Percentiles rank a stretch among this genome's conserved stretches.
phyloP scores from a whole-genome alignment of 92 coral and sea anemone species.

The Pocillopora meandrina region DNA sequence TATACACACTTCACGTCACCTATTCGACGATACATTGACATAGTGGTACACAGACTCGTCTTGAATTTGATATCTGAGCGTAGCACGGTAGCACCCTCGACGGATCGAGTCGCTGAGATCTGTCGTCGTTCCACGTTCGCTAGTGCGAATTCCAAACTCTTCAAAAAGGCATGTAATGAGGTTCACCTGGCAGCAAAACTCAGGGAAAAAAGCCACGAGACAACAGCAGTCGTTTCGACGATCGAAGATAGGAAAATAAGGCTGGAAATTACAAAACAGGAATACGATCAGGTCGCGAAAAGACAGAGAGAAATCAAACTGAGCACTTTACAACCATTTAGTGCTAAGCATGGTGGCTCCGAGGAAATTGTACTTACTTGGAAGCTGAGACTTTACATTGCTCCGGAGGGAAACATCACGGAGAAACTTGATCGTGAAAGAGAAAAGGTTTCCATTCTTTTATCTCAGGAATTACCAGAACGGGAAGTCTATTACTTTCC shows the following conservation, averaged over 20 bases:
- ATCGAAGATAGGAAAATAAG: constrained; percentile 43
- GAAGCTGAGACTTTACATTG: constrained; percentile 62
- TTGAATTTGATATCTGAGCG: background rate
- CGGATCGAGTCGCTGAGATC: constrained; percentile 60
- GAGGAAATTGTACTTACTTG: constrained; percentile 44
- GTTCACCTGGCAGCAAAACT: constrained; percentile 57
- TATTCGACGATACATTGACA: constrained; percentile 90
- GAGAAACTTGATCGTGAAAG: background rate
- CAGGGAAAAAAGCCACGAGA: constrained; percentile 47
- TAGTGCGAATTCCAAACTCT: constrained; percentile 59
- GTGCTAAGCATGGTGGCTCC: background rate
- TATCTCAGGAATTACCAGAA: background rate
- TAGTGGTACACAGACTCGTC: constrained; percentile 81
- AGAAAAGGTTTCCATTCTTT: background rate
- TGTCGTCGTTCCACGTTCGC: constrained; percentile 89
- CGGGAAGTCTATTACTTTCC: background rate
- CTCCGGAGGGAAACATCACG: background rate
- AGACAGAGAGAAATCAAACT: constrained; percentile 54
- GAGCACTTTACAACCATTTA: constrained; percentile 61
- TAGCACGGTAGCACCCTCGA: background rate
- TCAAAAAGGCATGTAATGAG: constrained; percentile 64
- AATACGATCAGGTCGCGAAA: constrained; percentile 47
- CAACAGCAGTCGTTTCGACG: constrained; percentile 52
- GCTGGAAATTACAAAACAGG: constrained; percentile 42
- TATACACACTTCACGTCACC: constrained; percentile 85